Conservation (phyloP, 2,797 vertebrate genomes). For the Microctenopoma stevenorrisi region DNA sequence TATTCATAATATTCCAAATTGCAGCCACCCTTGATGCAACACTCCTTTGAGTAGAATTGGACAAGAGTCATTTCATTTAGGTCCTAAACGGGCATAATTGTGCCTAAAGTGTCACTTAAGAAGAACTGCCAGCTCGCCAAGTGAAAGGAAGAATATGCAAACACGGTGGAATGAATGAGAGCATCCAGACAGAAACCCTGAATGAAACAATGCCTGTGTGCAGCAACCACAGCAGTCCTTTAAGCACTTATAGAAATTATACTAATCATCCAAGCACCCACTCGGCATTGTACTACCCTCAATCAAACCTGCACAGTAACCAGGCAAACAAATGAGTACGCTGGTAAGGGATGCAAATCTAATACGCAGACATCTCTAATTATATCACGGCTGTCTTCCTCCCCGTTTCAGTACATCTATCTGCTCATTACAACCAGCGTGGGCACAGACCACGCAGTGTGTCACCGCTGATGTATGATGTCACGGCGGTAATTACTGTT, state of each 20-base stretch:
- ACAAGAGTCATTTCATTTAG: conserved; percentile 41
- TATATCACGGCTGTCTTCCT: conserved; percentile 54
- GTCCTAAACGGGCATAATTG: conserved; percentile 41
- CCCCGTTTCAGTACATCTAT: conserved; percentile 47
- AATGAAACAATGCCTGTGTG: conserved; percentile 36
- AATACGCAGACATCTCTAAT: conserved; percentile 63
- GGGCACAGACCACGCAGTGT: conserved; percentile 34
- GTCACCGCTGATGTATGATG: conserved; percentile 53
- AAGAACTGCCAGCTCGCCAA: conserved; percentile 43
- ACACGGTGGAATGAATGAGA: conserved; percentile 16
- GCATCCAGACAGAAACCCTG: conserved; percentile 33
- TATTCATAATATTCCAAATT: conserved; percentile 59
- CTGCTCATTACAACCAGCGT: conserved; percentile 53
- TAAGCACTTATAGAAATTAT: conserved; percentile 21
- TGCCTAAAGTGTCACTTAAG: conserved; percentile 47
- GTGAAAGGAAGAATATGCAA: conserved; percentile 31
- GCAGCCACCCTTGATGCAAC: conserved; percentile 29
- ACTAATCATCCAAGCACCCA: conserved; percentile 21
- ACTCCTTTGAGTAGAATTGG: conserved; percentile 16
- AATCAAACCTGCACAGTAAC: conserved; percentile 45
- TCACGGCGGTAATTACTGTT: conserved; percentile 49
- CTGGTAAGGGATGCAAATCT: conserved; percentile 65
- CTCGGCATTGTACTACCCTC: conserved; percentile 24
- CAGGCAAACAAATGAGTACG: conserved; percentile 30
- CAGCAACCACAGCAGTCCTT: conserved; percentile 10